phyloP scores from a whole-genome alignment of 2,888 invertebrate species.

The Augochlorella aurata region DNA sequence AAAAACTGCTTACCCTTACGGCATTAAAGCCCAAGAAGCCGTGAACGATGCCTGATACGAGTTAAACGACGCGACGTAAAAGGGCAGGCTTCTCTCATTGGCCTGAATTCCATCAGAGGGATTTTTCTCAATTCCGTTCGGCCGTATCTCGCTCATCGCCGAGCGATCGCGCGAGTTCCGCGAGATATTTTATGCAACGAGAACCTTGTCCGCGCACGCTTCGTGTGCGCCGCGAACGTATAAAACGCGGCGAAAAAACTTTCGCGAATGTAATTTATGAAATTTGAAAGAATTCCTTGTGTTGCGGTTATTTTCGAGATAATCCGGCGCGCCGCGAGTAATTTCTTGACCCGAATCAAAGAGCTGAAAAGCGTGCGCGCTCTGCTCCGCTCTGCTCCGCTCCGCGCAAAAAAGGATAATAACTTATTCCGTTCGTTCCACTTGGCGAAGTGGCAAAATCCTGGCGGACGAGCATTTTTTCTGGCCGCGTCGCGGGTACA shows the following conservation, averaged over 20 bases:
- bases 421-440: conserved; percentile 47
- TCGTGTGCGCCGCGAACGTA: neutral
- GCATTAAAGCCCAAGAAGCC: too few species aligned
- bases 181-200: neutral
- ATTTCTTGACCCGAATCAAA: neutral
- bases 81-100: too few species aligned
- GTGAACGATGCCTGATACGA: too few species aligned
- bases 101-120: neutral
- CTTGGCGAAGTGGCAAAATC: conserved; percentile 48
- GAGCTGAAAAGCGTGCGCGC: neutral
- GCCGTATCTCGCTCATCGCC: neutral
- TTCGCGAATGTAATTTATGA: neutral
- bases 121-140: neutral
- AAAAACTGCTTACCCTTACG: too few species aligned
- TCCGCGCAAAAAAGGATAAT: conserved; percentile 38
- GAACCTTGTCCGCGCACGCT: neutral
- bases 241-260: neutral
- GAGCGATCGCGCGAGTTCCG: neutral
- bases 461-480: conserved; percentile 24
- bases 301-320: neutral
- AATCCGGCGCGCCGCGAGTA: neutral
- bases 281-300: conserved; percentile 4
- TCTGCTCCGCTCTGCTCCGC: neutral
- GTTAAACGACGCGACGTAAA: too few species aligned
- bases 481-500: neutral